A percentile compares a stretch with the other conserved stretches of the same genome.
These are phyloP conservation scores for Drosophila pegasa DNA, from an alignment of 2,888 invertebrate genomes.

Conservation along the genomic window DNA sequence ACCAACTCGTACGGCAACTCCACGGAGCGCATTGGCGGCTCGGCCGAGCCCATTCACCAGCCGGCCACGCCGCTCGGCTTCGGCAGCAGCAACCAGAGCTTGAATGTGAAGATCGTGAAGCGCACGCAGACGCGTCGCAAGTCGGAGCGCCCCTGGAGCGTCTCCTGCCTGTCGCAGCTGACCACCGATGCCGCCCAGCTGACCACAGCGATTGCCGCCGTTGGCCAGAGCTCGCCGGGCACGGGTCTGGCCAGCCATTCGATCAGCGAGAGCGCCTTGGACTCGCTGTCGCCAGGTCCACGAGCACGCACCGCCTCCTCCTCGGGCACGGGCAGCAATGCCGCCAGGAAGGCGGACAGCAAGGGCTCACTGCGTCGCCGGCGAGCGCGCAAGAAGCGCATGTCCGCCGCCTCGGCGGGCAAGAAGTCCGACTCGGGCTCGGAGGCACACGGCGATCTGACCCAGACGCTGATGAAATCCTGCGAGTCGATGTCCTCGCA, in stretches of 20 bases:
- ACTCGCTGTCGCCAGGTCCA: slow-evolving; percentile 88
- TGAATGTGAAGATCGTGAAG: slow-evolving; percentile 87
- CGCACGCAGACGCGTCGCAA: slow-evolving; percentile 83
- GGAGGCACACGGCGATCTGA: slow-evolving; percentile 83
- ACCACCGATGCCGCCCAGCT: slow-evolving; percentile 85
- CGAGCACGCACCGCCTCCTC: slow-evolving; percentile 74
- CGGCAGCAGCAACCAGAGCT: slow-evolving; percentile 82
- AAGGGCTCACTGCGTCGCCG: slow-evolving; percentile 84
- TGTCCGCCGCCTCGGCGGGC: slow-evolving; percentile 69
- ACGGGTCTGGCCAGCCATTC: slow-evolving; percentile 89
- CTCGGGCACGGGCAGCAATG: slow-evolving; percentile 65
- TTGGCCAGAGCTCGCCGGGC: slow-evolving; percentile 82
- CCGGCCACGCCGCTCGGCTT: slow-evolving; percentile 49
- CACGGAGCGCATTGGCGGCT: slow-evolving; percentile 86
- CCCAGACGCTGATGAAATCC: slow-evolving; percentile 86
- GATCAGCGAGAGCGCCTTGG: slow-evolving; percentile 94
- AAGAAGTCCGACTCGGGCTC: slow-evolving; percentile 87
- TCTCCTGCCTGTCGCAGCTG: slow-evolving; percentile 93
- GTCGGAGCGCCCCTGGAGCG: slow-evolving; percentile 92
- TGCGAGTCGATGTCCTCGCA: slow-evolving; percentile 87
- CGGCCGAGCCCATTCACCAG: slow-evolving; percentile 86
- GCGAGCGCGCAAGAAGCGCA: slow-evolving; percentile 83
- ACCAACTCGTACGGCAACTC: slow-evolving; percentile 86
- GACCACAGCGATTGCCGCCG: slow-evolving; percentile 80
- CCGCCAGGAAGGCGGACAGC: slow-evolving; percentile 82